Base-by-base conservation (phyloP, 1,140 invertebrate genomes). In the Pseudomyrmex cubaensis region DNA sequence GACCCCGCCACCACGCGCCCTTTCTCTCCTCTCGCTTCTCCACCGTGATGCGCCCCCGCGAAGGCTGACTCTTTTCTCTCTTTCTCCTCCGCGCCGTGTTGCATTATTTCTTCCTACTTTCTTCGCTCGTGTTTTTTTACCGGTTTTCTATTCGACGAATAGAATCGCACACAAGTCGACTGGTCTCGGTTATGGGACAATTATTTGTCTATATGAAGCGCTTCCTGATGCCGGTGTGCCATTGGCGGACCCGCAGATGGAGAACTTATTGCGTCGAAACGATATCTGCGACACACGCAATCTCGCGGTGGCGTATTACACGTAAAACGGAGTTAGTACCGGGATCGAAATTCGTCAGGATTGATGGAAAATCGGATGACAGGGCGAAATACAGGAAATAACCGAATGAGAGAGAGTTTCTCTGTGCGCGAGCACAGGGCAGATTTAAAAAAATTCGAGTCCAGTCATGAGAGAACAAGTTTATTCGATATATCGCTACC, bases 401-500 rank as follows among this genome's bases (percentile, higher is more conserved):
- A 76, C 8, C 2, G 48, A 44, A 15, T 66, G 48, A 12, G 72
- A 48, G 3, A 52, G 50, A 52, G 50, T 35, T 7, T 35, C 35
- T 35, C 35, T 35, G 4, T 7, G 25, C 25, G 25, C 2, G 5
- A 35, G 35, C 35, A 0, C 35, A 35, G 35, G 35, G 0, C 35
- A 35, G 5, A 35, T 35, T 7, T 0, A 7, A 35, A 35, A 35
- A 7, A 35, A 35, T 7, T 46, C 74, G 17, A n/a, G 20, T 72
- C 85, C 89, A 90, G 5, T 93, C 72, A 72, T 93, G 92, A 93
- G 92, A 93, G 93, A 94, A 94, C 92, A 91, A 93, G 89, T 94
- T 94, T 94, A 94, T 94, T 93, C 90, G 88, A 90, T 89, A 90
- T 92, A 90, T 91, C 90, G 91, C 92, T 94, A 92, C 91, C 90